A percentile compares a stretch with the other conserved stretches of the same genome.
These are phyloP conservation scores for Lepisosteus osseus DNA, from an alignment of 2,113 vertebrate genomes.

Conservation along the genomic window DNA sequence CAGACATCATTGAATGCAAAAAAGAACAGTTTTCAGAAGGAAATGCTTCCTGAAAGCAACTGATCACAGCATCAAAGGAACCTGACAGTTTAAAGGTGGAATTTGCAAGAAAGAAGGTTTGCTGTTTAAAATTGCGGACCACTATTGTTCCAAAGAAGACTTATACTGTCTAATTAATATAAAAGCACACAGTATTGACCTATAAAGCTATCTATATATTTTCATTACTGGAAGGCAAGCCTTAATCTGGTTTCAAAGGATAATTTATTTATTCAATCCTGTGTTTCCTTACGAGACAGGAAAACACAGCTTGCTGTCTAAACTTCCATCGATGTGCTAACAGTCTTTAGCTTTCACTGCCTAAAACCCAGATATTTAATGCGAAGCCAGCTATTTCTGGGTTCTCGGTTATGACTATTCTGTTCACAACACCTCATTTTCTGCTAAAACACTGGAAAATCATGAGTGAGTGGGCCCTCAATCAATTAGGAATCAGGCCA, in stretches of 20 bases:
- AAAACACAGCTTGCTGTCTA: background rate
- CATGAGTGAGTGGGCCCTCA: slow-evolving; percentile 1
- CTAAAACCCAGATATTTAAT: background rate
- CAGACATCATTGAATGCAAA: slow-evolving; percentile 38
- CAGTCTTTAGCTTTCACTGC: background rate
- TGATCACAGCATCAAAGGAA: slow-evolving; percentile 48
- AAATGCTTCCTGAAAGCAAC: slow-evolving; percentile 26
- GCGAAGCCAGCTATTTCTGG: background rate
- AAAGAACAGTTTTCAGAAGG: slow-evolving; percentile 26
- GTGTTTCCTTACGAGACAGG: background rate
- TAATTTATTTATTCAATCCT: background rate
- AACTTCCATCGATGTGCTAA: background rate
- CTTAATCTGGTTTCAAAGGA: slow-evolving; percentile 12
- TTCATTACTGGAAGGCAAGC: slow-evolving; percentile 1
- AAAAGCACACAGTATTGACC: slow-evolving; percentile 31
- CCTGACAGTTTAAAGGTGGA: slow-evolving; percentile 53
- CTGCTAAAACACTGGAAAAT: slow-evolving; percentile 8
- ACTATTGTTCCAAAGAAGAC: slow-evolving; percentile 24
- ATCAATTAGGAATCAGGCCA: slow-evolving; percentile 11
- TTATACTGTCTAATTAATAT: slow-evolving; percentile 55
- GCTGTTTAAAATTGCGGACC: slow-evolving; percentile 39
- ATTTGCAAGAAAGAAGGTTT: slow-evolving; percentile 21
- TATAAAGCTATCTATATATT: slow-evolving; percentile 18
- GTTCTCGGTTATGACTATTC: slow-evolving; percentile 12
- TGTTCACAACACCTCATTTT: slow-evolving; percentile 11